Evolutionary conservation across 2,113 vertebrate species (phyloP).

Genomic region (Ondatra zibethicus): DNA sequence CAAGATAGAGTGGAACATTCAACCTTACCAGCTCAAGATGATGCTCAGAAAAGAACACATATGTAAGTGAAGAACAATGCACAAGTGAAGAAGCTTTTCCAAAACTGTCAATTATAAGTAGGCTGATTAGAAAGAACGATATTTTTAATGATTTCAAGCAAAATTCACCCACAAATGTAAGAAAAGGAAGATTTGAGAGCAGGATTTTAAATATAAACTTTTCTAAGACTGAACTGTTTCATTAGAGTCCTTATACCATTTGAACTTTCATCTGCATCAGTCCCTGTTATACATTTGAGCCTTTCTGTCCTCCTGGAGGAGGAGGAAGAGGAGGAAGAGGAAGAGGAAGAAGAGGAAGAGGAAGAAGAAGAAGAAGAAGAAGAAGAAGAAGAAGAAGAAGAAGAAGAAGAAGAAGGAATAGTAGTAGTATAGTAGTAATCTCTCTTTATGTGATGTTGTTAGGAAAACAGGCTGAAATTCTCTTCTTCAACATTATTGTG

Average conservation of each 20-base stretch:
- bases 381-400: accelerated
- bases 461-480: slow-evolving; percentile 54
- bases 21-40: neutral
- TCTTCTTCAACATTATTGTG: slow-evolving; percentile 64
- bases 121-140: neutral
- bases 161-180: neutral
- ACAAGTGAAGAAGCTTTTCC: neutral
- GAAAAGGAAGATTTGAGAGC: neutral
- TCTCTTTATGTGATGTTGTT: slow-evolving; percentile 35
- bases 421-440: neutral
- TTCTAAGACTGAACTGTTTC: slow-evolving; percentile 33
- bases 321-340: accelerated
- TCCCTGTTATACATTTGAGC: slow-evolving; percentile 11
- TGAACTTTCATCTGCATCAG: slow-evolving; percentile 9
- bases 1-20: too few species aligned
- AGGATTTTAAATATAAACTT: slow-evolving; percentile 9
- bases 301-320: slow-evolving; percentile 4
- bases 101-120: neutral
- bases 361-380: neutral
- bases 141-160: neutral
- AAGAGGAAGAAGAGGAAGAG: too few species aligned
- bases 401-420: neutral
- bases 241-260: neutral
- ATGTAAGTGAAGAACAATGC: neutral
- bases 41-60: neutral